Base-by-base conservation (phyloP, 1,140 invertebrate species). In the Chironomus striatipennis region DNA sequence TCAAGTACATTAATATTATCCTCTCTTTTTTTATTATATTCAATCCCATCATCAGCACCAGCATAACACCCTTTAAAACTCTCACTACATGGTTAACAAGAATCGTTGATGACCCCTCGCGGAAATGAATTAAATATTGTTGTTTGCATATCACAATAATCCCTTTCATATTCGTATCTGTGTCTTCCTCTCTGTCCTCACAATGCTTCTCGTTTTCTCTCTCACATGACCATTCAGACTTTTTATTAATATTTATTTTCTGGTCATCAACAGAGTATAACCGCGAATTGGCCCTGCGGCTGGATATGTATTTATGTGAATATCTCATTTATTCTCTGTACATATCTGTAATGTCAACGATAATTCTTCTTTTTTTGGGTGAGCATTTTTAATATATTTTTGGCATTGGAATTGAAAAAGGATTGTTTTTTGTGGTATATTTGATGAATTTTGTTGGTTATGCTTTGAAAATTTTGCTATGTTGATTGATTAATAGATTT, bases 161-260 rank as follows among this genome's bases (percentile, higher is more conserved):
- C 47, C 47, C 47, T 57, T 57, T 15, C 24, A 34, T 34, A 34
- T 34, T 34, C n/a, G 24, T 34, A 34, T 34, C 24, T 2, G 24
- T 34, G 24, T 5, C 24, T 34, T 1, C 24, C 24, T 34, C 24
- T 34, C 24, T 34, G 24, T 57, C 47, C 15, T n/a, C n/a, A n/a
- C n/a, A n/a, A n/a, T n/a, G n/a, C n/a, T 47, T 47, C 43, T 47
- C 43, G 8, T 7, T 47, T 47, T 57, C 12, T 57, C 47, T 57
- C 47, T 57, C 12, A 57, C 12, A 12, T 57, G 47, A 7, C n/a
- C n/a, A 57, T 57, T 57, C 47, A 57, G 24, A 34, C 47, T 57
- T 57, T n/a, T 57, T 57, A 57, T 57, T 57, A 57, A 57, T 57
- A 57, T 57, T 57, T 57, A 57, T 57, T 57, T 57, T 57, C n/a